Conservation (phyloP, 2,888 invertebrate species). For the Busseola fusca region DNA sequence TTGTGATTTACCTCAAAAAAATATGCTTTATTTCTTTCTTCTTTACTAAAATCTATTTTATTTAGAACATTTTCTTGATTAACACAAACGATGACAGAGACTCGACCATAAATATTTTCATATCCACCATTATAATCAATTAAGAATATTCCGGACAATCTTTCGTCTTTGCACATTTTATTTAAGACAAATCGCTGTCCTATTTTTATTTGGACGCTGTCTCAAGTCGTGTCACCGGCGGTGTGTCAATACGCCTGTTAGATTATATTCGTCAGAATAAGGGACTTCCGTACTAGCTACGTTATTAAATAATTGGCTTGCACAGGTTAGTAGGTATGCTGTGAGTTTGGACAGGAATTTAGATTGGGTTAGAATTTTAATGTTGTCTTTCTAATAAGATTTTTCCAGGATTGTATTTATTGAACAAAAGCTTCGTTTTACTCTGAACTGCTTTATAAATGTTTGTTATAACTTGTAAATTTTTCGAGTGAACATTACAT, state of each 20-base stretch:
- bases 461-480: background rate
- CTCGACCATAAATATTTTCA: conserved; percentile 16
- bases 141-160: conserved; percentile 29
- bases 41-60: background rate
- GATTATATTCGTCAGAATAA: conserved; percentile 75
- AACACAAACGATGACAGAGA: background rate
- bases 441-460: background rate
- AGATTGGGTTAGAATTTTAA: conserved; percentile 54
- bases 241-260: conserved; percentile 56
- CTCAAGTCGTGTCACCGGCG: conserved; percentile 38
- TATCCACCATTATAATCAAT: conserved; percentile 41
- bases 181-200: conserved; percentile 30
- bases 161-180: conserved; percentile 36
- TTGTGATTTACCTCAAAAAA: too few relatives aligned
- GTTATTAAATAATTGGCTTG: conserved; percentile 79
- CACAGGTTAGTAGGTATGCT: conserved; percentile 68
- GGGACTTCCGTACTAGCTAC: conserved; percentile 78
- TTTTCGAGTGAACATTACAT: background rate
- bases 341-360: conserved; percentile 63
- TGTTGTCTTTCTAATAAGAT: background rate
- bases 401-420: background rate
- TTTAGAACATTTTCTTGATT: conserved; percentile 13
- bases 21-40: too few relatives aligned
- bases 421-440: background rate
- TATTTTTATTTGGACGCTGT: conserved; percentile 45